These are phyloP conservation scores for Perithous albicinctus DNA, from an alignment of 2,888 invertebrate species.

Conservation along the genomic window DNA sequence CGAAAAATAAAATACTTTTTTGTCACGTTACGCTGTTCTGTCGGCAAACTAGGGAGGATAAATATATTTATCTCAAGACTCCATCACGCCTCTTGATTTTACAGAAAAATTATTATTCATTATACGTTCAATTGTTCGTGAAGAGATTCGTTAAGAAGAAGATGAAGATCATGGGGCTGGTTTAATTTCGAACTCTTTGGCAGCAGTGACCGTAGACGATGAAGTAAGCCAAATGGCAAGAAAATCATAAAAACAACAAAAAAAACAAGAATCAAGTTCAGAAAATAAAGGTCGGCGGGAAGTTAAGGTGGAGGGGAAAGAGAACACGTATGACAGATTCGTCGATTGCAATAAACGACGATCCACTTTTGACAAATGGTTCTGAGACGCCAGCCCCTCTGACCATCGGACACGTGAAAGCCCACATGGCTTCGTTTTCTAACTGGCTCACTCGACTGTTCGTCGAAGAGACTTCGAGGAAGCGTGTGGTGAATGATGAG, in stretches of 20 bases:
- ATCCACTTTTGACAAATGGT: constrained; percentile 62
- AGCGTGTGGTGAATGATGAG: constrained; percentile 62
- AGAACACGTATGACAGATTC: constrained; percentile 60
- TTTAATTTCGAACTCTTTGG: background rate
- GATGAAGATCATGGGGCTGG: constrained; percentile 5
- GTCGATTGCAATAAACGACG: constrained; percentile 55
- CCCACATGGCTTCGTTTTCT: constrained; percentile 46
- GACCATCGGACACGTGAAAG: constrained; percentile 44
- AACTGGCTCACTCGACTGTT: constrained; percentile 24
- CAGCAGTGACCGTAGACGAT: background rate
- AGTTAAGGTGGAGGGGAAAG: background rate
- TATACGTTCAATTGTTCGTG: background rate
- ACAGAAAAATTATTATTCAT: background rate
- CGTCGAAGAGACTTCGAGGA: constrained; percentile 45
- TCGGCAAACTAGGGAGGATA: too few relatives aligned
- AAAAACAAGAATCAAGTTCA: background rate
- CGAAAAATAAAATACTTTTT: too few relatives aligned
- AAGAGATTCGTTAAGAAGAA: constrained; percentile 1
- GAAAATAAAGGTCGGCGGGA: constrained; percentile 34
- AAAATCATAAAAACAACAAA: constrained; percentile 17
- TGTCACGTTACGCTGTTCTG: too few relatives aligned
- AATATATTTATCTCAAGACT: too few relatives aligned
- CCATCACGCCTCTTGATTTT: background rate
- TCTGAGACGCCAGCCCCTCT: constrained; percentile 49
- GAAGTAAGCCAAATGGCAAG: constrained; percentile 1